A percentile compares a stretch with the other conserved stretches of the same genome.
Conservation (phyloP, 2,888 invertebrate species). For the Parascotia fuliginaria region DNA sequence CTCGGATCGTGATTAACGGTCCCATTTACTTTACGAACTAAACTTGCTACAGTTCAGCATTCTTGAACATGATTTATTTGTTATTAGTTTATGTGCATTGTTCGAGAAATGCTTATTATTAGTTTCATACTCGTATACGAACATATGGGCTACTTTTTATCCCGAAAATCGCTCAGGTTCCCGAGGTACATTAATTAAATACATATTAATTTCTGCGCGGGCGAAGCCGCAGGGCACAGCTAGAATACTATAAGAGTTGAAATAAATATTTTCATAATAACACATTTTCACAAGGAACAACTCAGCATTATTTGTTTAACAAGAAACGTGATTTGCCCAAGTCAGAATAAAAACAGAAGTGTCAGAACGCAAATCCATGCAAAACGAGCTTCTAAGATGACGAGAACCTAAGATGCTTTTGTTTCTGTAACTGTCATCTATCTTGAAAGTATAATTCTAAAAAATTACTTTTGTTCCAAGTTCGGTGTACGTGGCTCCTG, state of each 20-base stretch:
- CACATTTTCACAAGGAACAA: background rate
- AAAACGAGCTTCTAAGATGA: background rate
- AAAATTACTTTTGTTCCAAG: conserved; percentile 17
- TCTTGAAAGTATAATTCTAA: conserved; percentile 14
- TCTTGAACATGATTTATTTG: background rate
- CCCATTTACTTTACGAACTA: background rate
- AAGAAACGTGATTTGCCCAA: background rate
- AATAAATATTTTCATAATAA: background rate
- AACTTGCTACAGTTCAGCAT: background rate
- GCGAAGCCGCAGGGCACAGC: no score
- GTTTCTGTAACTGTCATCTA: conserved; percentile 4
- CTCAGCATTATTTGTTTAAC: background rate
- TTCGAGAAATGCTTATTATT: no score
- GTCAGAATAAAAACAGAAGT: background rate
- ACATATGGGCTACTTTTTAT: no score
- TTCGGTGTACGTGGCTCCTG: background rate
- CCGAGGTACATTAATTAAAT: no score
- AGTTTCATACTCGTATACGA: no score
- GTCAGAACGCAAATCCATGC: background rate
- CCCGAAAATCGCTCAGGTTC: no score
- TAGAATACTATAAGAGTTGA: no score
- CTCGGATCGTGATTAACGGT: background rate
- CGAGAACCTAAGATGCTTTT: background rate
- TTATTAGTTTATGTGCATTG: background rate
- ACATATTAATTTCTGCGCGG: no score